Percentiles rank a stretch among this genome's conserved stretches.
Conservation (phyloP, 2,113 vertebrate species). For the Poeciliopsis turrubarensis region DNA sequence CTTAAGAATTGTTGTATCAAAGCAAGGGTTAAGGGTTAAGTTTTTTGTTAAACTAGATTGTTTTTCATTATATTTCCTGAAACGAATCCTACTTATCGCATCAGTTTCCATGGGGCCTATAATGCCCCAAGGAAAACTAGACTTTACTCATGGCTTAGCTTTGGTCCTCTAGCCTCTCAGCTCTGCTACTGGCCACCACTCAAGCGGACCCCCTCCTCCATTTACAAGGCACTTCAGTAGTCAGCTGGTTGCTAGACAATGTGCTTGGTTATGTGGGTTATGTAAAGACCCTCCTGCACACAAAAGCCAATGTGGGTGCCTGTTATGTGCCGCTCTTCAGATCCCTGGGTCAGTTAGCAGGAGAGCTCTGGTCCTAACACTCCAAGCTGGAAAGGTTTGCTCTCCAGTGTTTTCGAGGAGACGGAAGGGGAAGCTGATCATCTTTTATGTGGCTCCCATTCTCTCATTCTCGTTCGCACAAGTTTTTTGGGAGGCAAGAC, state of each 20-base stretch:
- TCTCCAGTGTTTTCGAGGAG: conserved; percentile 72
- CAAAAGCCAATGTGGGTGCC: conserved; percentile 81
- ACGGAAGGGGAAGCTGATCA: conserved; percentile 48
- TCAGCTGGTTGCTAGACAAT: conserved; percentile 83
- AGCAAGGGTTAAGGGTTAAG: not conserved
- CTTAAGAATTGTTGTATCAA: not conserved
- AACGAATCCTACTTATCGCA: conserved; percentile 38
- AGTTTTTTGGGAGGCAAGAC: not conserved
- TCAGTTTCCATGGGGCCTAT: conserved; percentile 35
- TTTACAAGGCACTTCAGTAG: conserved; percentile 78
- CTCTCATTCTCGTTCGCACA: not conserved
- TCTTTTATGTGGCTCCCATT: conserved; percentile 53
- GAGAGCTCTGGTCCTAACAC: conserved; percentile 76
- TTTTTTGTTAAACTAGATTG: not conserved
- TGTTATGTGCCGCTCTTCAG: conserved; percentile 80
- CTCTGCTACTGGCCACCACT: conserved; percentile 65
- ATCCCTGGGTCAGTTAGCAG: conserved; percentile 78
- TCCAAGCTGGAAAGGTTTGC: conserved; percentile 77
- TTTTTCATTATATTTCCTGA: not conserved
- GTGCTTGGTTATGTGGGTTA: conserved; percentile 83
- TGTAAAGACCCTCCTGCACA: conserved; percentile 84
- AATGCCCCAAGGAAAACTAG: conserved; percentile 59
- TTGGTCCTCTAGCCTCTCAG: conserved; percentile 63
- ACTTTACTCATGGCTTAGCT: conserved; percentile 57
- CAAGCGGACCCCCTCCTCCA: conserved; percentile 68